Conservation (phyloP, 2,797 vertebrate species). For the Tauraco hartlaubi region DNA sequence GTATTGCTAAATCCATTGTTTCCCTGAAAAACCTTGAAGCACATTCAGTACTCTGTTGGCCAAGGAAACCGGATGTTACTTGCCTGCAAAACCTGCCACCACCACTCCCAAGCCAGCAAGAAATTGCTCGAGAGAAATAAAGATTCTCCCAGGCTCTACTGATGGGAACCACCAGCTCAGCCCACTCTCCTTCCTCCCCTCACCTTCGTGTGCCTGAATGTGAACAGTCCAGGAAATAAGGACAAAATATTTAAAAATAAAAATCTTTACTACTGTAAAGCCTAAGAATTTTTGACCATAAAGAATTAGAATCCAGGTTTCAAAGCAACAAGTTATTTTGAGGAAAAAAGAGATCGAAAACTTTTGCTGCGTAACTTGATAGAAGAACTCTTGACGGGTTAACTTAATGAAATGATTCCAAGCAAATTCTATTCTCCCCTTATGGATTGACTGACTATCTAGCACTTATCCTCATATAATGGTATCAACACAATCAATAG, state of each 20-base stretch:
- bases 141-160: background rate
- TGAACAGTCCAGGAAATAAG: background rate
- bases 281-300: background rate
- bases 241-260: background rate
- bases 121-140: background rate
- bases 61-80: background rate
- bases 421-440: background rate
- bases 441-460: background rate
- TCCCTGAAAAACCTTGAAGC: constrained; percentile 27
- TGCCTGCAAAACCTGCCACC: background rate
- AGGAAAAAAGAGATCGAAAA: background rate
- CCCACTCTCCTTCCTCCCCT: background rate
- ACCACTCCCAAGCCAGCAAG: background rate
- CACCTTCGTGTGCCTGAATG: background rate
- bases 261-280: background rate
- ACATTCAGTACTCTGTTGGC: background rate
- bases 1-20: constrained; percentile 22
- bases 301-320: background rate
- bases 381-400: background rate
- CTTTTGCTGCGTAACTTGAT: background rate
- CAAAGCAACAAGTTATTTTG: background rate
- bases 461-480: background rate
- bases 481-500: background rate
- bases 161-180: fast-evolving
- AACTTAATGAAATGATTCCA: background rate